Base-by-base conservation (phyloP, 2,797 vertebrate species). In the Percopsis omiscomaycus region DNA sequence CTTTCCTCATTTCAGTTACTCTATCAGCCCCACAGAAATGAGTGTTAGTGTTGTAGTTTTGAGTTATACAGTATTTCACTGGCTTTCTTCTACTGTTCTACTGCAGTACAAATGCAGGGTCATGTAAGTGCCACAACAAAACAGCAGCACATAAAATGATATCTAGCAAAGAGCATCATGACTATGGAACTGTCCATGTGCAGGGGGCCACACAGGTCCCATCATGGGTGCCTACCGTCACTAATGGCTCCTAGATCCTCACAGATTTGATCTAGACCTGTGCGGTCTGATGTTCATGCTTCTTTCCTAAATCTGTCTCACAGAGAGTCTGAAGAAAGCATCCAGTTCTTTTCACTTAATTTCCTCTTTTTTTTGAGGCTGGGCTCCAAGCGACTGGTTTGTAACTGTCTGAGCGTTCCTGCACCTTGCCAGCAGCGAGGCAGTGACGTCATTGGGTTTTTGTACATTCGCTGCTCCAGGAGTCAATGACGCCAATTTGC, bases 401-500 rank as follows among this genome's bases (percentile, higher is more conserved):
- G 51, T 16, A 0, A 22, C 56, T n/a, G 61, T 61, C 63, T 65
- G 48, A 64, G 22, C 27, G 37, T 66, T 65, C 62, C 55, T 77
- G 51, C 22, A 1, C 69, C 73, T 53, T 59, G 11, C 71, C 55
- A 51, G 68, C 73, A 60, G 55, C 65, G 49, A 3, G 32, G 8
- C 53, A 29, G 55, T 86, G 86, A 87, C 78, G 68, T 82, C 13
- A 62, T 68, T 74, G 59, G 75, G 70, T 68, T 53, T 84, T 88
- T 81, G 80, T 84, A n/a, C 22, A 52, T 61, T 69, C 59, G 64
- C 75, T 63, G 49, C 75, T 75, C 54, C 65, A 75, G 69, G 71
- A 80, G 79, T 76, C 66, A 49, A 53, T 84, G 84, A 81, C 37
- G 77, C 69, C 75, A 75, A 70, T 83, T 81, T 81, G 78, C 64